Percentiles rank a stretch among this genome's conserved stretches.
phyloP scores from a whole-genome alignment of 2,113 vertebrate species.

The Odobenus rosmarus region DNA sequence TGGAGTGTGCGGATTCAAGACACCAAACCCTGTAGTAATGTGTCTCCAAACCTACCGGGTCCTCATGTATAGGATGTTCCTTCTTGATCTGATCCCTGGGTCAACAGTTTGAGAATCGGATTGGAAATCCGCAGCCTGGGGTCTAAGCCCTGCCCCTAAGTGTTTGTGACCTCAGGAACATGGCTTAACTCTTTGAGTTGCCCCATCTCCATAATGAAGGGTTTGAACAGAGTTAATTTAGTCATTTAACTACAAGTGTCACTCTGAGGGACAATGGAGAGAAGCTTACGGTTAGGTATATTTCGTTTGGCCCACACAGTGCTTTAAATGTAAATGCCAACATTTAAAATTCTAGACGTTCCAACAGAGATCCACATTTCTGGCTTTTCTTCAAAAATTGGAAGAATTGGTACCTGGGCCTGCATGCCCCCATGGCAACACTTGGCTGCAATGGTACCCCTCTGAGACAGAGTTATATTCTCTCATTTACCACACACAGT shows the following conservation, averaged over 20 bases:
- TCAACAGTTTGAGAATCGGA: neutral
- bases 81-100: neutral
- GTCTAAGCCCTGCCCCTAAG: neutral
- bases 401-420: neutral
- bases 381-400: neutral
- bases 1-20: neutral
- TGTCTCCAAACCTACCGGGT: neutral
- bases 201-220: neutral
- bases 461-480: neutral
- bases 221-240: neutral
- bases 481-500: neutral
- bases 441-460: neutral
- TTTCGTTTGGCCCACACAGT: neutral
- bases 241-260: neutral
- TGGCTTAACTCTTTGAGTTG: neutral
- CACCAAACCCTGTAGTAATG: neutral
- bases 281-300: neutral
- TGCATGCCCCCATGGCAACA: neutral
- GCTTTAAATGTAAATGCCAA: slow-evolving; percentile 10
- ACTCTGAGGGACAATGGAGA: neutral
- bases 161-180: neutral
- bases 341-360: slow-evolving; percentile 44
- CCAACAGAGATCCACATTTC: neutral
- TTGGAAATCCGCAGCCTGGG: neutral
- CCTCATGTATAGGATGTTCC: neutral